phyloP scores from a whole-genome alignment of 2,113 vertebrate genomes.

The Platysternon megacephalum region DNA sequence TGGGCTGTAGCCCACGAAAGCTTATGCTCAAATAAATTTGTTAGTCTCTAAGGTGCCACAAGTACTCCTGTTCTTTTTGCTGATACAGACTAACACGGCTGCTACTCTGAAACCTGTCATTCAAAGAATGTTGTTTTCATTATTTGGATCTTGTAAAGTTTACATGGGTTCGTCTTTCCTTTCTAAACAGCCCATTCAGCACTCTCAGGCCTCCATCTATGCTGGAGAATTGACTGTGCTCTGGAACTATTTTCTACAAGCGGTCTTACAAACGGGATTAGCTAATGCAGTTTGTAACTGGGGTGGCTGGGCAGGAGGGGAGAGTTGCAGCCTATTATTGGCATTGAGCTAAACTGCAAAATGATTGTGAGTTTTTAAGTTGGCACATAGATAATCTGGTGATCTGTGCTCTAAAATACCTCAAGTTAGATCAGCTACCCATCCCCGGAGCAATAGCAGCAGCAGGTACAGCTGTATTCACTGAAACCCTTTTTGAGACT shows the following conservation, averaged over 20 bases:
- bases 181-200: background rate
- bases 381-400: background rate
- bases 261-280: background rate
- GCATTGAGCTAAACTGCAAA: slow-evolving; percentile 18
- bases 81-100: too few relatives aligned
- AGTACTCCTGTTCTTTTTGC: too few relatives aligned
- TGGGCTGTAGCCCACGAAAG: too few relatives aligned
- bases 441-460: background rate
- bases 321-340: slow-evolving; percentile 23
- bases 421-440: background rate
- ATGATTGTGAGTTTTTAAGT: background rate
- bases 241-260: background rate
- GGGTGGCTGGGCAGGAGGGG: background rate
- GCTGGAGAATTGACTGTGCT: background rate
- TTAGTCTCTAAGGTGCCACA: too few relatives aligned
- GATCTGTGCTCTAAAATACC: slow-evolving; percentile 15
- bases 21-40: too few relatives aligned
- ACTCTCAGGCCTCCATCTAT: background rate
- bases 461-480: background rate
- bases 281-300: slow-evolving; percentile 1
- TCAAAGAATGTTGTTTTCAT: background rate
- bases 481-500: background rate
- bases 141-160: background rate
- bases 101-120: too few relatives aligned
- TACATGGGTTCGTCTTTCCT: background rate